These are phyloP conservation scores for Brachynemurus nebulosus DNA, from an alignment of 2,888 invertebrate species.

Conservation along the genomic window DNA sequence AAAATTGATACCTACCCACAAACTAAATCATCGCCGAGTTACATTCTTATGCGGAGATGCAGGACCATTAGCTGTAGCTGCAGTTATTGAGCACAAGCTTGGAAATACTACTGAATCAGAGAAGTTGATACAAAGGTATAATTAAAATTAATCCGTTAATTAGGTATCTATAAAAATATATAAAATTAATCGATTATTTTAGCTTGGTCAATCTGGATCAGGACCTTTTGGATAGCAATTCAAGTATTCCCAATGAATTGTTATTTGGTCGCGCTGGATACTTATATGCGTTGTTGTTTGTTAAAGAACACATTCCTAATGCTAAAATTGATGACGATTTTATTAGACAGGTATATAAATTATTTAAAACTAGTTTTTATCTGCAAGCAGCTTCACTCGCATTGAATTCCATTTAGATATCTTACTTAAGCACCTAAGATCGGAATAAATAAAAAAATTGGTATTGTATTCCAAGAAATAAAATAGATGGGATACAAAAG, in stretches of 20 bases:
- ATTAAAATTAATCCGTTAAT: conserved; percentile 9
- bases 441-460: conserved; percentile 3
- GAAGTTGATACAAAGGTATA: conserved; percentile 37
- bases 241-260: conserved; percentile 60
- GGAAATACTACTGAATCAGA: conserved; percentile 38
- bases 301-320: conserved; percentile 48
- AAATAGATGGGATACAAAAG: neutral
- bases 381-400: too few relatives aligned
- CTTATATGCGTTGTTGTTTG: conserved; percentile 60
- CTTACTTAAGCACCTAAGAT: too few relatives aligned
- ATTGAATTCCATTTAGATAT: too few relatives aligned
- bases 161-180: neutral
- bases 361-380: too few relatives aligned
- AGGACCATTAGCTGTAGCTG: conserved; percentile 48
- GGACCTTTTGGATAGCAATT: conserved; percentile 36
- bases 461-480: neutral
- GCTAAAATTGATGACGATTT: conserved; percentile 41
- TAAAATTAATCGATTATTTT: conserved; percentile 17
- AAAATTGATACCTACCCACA: conserved; percentile 23
- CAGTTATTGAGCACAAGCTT: conserved; percentile 42
- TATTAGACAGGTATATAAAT: conserved; percentile 42
- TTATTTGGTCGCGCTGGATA: conserved; percentile 78
- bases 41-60: conserved; percentile 57
- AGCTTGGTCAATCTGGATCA: conserved; percentile 44
- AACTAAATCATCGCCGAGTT: conserved; percentile 35